A percentile compares a stretch with the other conserved stretches of the same genome.
phyloP scores from a whole-genome alignment of 2,797 vertebrate species.

The Zenarchopterus dispar region DNA sequence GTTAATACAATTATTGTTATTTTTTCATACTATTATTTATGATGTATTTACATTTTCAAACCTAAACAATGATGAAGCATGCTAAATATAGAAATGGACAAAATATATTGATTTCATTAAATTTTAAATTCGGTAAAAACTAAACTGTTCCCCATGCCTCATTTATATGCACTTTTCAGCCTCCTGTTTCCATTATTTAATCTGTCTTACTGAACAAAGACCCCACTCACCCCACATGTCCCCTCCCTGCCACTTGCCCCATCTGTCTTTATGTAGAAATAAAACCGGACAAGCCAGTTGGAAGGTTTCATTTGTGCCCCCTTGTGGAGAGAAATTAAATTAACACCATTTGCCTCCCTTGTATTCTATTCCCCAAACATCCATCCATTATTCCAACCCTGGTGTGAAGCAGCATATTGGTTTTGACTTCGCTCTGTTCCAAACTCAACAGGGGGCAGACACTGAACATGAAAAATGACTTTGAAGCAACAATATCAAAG shows the following conservation, averaged over 20 bases:
- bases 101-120: no score
- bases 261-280: slow-evolving; percentile 49
- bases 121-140: no score
- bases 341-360: slow-evolving; percentile 8
- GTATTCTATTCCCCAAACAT: slow-evolving; percentile 13
- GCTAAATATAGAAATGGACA: no score
- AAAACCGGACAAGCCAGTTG: slow-evolving; percentile 26
- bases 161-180: slow-evolving; percentile 11
- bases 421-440: slow-evolving; percentile 36
- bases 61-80: no score
- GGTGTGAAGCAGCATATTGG: slow-evolving; percentile 25
- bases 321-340: slow-evolving; percentile 50
- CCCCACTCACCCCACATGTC: slow-evolving; percentile 19
- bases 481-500: slow-evolving; percentile 47
- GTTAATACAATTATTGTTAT: no score
- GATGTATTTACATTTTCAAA: no score
- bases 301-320: slow-evolving; percentile 29
- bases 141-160: background rate
- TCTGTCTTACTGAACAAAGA: slow-evolving; percentile 38
- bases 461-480: slow-evolving; percentile 47
- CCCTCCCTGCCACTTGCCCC: slow-evolving; percentile 25
- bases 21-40: no score
- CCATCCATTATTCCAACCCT: slow-evolving; percentile 20
- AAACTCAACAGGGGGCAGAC: slow-evolving; percentile 27
- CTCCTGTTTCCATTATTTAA: slow-evolving; percentile 31